phyloP scores from a whole-genome alignment of 2,113 vertebrate genomes.

The Gobius niger region DNA sequence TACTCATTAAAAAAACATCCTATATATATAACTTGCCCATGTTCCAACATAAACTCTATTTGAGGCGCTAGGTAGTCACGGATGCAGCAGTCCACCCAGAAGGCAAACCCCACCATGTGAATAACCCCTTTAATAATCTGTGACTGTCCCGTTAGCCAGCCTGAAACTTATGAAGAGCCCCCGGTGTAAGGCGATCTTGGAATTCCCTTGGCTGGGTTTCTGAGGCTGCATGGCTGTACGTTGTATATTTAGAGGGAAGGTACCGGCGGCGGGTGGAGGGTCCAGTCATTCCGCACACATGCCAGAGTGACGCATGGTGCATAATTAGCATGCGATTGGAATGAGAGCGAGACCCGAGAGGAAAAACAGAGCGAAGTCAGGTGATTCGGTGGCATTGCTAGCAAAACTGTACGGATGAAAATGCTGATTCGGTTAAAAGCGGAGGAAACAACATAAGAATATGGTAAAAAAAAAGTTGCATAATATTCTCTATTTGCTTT shows the following conservation, averaged over 20 bases:
- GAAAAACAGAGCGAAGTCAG: conserved; percentile 2
- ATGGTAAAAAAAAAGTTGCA: too few relatives aligned
- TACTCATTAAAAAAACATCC: conserved; percentile 12
- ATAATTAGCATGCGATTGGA: conserved; percentile 29
- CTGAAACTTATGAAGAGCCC: conserved; percentile 47
- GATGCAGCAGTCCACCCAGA: conserved; percentile 44
- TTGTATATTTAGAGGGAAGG: conserved; percentile 17
- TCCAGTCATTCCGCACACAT: conserved; percentile 44
- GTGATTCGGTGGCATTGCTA: conserved; percentile 1
- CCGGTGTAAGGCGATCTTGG: conserved; percentile 45
- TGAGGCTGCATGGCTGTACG: conserved; percentile 37
- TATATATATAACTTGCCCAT: conserved; percentile 9
- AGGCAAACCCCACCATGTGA: conserved; percentile 59
- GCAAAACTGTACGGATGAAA: conserved; percentile 11
- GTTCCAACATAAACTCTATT: conserved; percentile 1
- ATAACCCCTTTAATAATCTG: conserved; percentile 47
- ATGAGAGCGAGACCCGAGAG: conserved; percentile 13
- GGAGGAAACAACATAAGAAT: background rate
- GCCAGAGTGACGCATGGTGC: conserved; percentile 32
- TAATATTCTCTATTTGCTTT: background rate
- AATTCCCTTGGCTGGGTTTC: conserved; percentile 47
- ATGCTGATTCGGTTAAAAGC: conserved; percentile 5
- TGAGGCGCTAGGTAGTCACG: conserved; percentile 16
- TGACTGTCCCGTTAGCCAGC: conserved; percentile 9
- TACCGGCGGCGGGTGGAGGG: conserved; percentile 33